These are phyloP conservation scores for Aurelia aurita DNA, from an alignment of 30 jellyfish, hydroid and myxozoan genomes.

Conservation along the genomic window DNA sequence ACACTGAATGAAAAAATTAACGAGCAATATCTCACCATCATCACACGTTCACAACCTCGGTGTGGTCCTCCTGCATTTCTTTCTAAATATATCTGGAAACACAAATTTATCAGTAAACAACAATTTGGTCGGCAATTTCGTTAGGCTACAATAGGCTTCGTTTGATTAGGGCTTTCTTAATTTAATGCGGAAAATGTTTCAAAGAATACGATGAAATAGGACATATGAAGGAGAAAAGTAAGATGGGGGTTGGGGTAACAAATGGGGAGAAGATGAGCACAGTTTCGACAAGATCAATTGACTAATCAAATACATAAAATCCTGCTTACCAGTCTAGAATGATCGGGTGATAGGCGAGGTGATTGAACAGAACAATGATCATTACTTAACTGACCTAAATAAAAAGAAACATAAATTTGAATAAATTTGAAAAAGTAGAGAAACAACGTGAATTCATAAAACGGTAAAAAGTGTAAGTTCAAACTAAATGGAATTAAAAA, in stretches of 20 bases:
- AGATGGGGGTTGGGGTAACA: too few relatives aligned
- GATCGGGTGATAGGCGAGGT: constrained; percentile 54
- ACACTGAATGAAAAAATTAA: background rate
- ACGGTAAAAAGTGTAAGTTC: too few relatives aligned
- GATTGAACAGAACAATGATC: constrained; percentile 64
- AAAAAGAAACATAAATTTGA: too few relatives aligned
- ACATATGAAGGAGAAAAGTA: too few relatives aligned
- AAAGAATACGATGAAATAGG: too few relatives aligned
- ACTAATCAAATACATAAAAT: too few relatives aligned
- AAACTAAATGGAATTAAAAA: too few relatives aligned
- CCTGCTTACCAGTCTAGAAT: constrained; percentile 28
- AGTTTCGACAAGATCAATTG: too few relatives aligned
- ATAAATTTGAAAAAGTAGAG: too few relatives aligned
- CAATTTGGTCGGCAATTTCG: constrained; percentile 4
- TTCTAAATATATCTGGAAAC: constrained; percentile 38
- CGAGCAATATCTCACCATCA: constrained; percentile 30
- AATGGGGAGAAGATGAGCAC: too few relatives aligned
- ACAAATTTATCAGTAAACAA: background rate
- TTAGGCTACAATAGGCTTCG: background rate
- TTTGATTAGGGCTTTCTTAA: background rate
- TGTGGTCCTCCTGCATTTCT: constrained; percentile 77
- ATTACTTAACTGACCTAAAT: constrained; percentile 41
- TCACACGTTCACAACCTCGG: constrained; percentile 68
- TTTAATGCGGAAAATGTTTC: too few relatives aligned
- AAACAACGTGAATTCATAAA: too few relatives aligned